phyloP scores from a whole-genome alignment of 2,113 vertebrate species.

The Dicrurus megarhynchus region DNA sequence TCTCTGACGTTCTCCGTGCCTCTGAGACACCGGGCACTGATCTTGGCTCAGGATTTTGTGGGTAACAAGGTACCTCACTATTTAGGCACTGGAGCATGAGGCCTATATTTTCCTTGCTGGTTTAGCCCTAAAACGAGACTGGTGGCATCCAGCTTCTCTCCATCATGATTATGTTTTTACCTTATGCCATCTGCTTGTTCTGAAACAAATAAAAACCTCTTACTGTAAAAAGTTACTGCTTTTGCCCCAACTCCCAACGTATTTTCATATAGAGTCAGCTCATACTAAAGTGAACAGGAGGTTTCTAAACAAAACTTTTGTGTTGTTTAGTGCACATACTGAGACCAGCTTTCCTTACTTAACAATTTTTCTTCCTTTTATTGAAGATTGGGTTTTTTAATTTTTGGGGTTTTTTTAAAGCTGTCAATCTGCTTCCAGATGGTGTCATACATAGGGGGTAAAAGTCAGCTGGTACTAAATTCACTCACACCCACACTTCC shows the following conservation, averaged over 20 bases:
- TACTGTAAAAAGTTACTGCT: neutral
- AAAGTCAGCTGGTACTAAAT: neutral
- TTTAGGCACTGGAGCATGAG: accelerated
- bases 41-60: neutral
- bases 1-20: neutral
- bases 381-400: neutral
- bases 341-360: neutral
- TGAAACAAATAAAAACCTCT: neutral
- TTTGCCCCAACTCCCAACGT: neutral
- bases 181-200: accelerated
- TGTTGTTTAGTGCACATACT: neutral
- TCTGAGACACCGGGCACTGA: too few species aligned
- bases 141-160: neutral
- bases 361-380: neutral
- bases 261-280: neutral
- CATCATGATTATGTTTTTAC: neutral
- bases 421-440: neutral
- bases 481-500: neutral
- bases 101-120: neutral
- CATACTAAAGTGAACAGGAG: neutral
- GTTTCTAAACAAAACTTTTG: neutral
- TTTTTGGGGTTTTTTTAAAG: neutral
- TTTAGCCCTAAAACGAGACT: neutral
- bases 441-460: neutral
- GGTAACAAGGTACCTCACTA: neutral